These are phyloP conservation scores for Proctacanthus coquilletti DNA, from an alignment of 1,140 invertebrate species.

Conservation along the genomic window DNA sequence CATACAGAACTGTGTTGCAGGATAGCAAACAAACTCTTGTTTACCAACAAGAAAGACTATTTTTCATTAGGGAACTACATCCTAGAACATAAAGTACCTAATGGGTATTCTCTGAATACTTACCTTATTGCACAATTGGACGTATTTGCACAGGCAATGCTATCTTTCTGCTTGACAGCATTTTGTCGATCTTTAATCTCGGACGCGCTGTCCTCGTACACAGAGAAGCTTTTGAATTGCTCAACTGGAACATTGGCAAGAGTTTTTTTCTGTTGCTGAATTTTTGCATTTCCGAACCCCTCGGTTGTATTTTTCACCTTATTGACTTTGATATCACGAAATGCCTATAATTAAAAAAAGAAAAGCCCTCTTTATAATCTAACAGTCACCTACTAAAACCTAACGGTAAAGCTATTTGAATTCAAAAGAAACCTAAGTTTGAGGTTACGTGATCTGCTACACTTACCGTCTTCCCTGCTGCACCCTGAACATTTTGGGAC, in stretches of 20 bases:
- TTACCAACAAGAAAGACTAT: too few relatives aligned
- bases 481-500: constrained; percentile 21
- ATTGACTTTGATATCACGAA: constrained; percentile 14
- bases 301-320: constrained; percentile 10
- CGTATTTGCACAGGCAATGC: constrained; percentile 31
- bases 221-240: constrained; percentile 52
- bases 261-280: constrained; percentile 12
- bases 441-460: constrained; percentile 14
- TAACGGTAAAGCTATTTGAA: constrained; percentile 9
- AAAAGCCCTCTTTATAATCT: constrained; percentile 9
- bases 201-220: constrained; percentile 50
- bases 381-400: constrained; percentile 22
- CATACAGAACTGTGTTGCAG: too few relatives aligned
- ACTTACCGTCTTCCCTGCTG: constrained; percentile 21
- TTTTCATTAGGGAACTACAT: too few relatives aligned
- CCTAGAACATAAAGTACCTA: too few relatives aligned
- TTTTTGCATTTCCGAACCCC: constrained; percentile 5
- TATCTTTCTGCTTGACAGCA: too few relatives aligned
- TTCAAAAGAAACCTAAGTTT: constrained; percentile 17
- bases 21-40: too few relatives aligned
- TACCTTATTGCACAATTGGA: constrained; percentile 4
- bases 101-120: too few relatives aligned
- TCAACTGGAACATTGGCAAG: constrained; percentile 36
- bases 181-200: constrained; percentile 34
- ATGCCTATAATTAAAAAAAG: constrained; percentile 10